Evolutionary conservation across 1,140 invertebrate species (phyloP), one percentile per base, ranked within the genome.

Genomic region (Euwallacea similis): DNA sequence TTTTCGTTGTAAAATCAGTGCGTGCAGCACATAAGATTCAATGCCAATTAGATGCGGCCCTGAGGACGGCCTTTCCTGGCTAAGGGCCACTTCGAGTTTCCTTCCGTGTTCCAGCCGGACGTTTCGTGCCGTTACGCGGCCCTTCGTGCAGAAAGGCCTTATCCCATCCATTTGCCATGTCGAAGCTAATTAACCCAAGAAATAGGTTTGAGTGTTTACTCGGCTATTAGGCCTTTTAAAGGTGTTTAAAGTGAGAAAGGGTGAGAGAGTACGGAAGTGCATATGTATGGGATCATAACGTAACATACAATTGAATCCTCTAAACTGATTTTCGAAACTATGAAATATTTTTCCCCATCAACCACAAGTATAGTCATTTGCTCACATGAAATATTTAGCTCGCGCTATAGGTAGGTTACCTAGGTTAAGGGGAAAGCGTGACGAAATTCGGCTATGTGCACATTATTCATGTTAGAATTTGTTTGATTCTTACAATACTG

Each of bases 101-200:
- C 66, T 44, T 55, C 47, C 62, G 66, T 42, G 68, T 42, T 21
- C 21, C 55, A 47, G 42, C 56, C 66, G 68, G 60, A 43, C 69
- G 69, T 65, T 71, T 64, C 69, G 69, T 71, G 61, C 61, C 42
- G 54, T 13, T 7, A 9, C 7, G 41, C 11, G 9, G 42, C 7
- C 42, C 33, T 60, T 61, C 66, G 66, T 61, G 66, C 44, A 11
- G 43, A 41, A 50, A 71, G 44, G 42, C 47, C 15, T 62, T 71
- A 71, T 10, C n/a, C 61, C 60, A 71, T 65, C 60, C 61, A 65
- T 71, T 65, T 59, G 42, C 15, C 62, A 50, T 71, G 69, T 71
- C 69, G 69, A 64, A 71, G 41, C 55, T 65, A 71, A 71, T 71
- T 71, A 71, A 55, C 11, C n/a, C 7, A 46, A 64, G n/a, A 59